Conservation (phyloP, 2,888 invertebrate species). For the Rambutsinella grinnellia region DNA sequence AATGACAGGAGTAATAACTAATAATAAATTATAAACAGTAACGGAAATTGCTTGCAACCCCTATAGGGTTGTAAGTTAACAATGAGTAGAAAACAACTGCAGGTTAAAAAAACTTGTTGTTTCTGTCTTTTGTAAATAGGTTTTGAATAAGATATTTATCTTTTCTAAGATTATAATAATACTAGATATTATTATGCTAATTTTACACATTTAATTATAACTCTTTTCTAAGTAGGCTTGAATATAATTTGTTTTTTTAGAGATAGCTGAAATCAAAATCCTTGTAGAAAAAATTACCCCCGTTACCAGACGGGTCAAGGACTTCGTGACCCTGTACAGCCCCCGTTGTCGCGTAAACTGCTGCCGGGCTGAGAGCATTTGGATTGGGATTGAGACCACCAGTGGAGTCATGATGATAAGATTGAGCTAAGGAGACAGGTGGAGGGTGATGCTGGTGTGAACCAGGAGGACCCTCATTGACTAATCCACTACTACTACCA, state of each 20-base stretch:
- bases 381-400: conserved; percentile 58
- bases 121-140: background rate
- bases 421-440: conserved; percentile 52
- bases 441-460: conserved; percentile 50
- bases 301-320: conserved; percentile 59
- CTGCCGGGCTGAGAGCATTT: conserved; percentile 60
- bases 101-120: background rate
- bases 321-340: conserved; percentile 55
- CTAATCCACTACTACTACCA: conserved; percentile 52
- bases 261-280: conserved; percentile 65
- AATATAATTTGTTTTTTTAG: conserved; percentile 24
- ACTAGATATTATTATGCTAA: background rate
- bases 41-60: conserved; percentile 28
- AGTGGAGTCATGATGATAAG: conserved; percentile 50
- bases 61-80: background rate
- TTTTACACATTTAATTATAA: background rate
- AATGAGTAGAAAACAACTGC: background rate
- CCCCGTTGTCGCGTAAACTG: conserved; percentile 38
- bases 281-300: conserved; percentile 61
- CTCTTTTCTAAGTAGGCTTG: background rate
- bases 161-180: background rate
- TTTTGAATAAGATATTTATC: background rate
- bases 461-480: conserved; percentile 47
- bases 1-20: conserved; percentile 19
- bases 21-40: conserved; percentile 35